Percentiles rank a stretch among this genome's conserved stretches.
Conservation (phyloP, 2,888 invertebrate genomes). For the Yponomeuta evonymella region DNA sequence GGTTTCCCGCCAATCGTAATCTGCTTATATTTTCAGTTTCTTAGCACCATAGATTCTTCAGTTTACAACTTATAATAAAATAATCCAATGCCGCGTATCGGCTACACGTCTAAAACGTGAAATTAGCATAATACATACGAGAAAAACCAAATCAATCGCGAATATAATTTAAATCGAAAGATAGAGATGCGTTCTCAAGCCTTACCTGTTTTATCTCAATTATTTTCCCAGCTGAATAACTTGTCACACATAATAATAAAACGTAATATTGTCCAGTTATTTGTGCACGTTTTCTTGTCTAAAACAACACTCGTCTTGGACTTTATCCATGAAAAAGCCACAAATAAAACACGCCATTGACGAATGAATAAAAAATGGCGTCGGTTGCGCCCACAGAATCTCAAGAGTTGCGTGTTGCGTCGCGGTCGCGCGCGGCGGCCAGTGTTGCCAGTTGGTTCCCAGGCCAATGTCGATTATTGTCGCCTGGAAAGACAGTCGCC, state of each 20-base stretch:
- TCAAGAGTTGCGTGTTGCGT: no score
- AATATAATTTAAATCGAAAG: neutral
- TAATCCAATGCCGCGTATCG: no score
- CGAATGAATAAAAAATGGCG: slow-evolving; percentile 21
- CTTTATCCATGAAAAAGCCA: neutral
- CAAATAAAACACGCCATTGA: slow-evolving; percentile 6
- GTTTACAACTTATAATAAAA: no score
- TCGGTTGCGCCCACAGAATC: neutral
- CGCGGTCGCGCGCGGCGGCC: no score
- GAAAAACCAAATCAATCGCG: neutral
- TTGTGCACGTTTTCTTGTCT: neutral
- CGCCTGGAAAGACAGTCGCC: no score
- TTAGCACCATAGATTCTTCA: no score
- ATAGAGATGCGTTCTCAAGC: neutral
- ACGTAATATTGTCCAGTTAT: neutral
- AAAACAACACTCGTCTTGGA: neutral
- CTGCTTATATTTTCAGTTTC: neutral
- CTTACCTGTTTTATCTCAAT: slow-evolving; percentile 5
- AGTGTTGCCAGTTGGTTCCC: no score
- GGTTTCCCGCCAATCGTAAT: neutral
- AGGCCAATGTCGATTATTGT: no score
- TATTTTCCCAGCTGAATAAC: neutral
- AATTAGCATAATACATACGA: no score
- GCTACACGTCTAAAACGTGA: no score
- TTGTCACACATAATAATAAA: slow-evolving; percentile 6